A percentile compares a stretch with the other conserved stretches of the same genome.
Conservation (phyloP, 2,113 vertebrate species). For the Apteryx mantelli region DNA sequence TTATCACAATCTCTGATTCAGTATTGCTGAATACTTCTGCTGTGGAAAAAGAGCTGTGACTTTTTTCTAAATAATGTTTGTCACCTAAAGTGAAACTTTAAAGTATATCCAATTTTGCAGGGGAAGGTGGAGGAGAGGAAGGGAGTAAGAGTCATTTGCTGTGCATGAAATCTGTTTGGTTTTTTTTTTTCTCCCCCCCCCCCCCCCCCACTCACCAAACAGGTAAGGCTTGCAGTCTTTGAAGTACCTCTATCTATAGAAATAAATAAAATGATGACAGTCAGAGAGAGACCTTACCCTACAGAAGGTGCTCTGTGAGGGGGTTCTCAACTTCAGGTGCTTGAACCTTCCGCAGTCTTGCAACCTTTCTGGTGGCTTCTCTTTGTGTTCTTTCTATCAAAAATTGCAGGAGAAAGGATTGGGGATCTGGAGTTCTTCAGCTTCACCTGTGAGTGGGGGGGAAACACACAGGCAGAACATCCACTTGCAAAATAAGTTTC, state of each 20-base stretch:
- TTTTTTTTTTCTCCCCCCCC: too few relatives aligned
- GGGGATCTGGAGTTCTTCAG: not conserved
- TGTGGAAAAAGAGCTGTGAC: not conserved
- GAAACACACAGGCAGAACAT: not conserved
- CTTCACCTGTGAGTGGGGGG: not conserved
- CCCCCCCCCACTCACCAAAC: not conserved
- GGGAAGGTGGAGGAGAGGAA: not conserved
- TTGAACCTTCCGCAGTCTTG: not conserved
- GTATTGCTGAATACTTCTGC: not conserved
- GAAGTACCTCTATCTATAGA: not conserved
- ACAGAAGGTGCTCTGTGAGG: not conserved
- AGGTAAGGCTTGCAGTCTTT: not conserved
- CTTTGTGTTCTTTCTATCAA: not conserved
- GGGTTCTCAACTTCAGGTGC: not conserved
- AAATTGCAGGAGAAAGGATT: not conserved
- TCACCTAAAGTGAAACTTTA: not conserved
- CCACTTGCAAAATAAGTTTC: not conserved
- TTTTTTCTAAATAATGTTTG: not conserved
- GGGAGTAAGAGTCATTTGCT: not conserved
- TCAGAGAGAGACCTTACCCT: not conserved
- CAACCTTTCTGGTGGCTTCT: not conserved
- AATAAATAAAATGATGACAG: not conserved
- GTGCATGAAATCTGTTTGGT: not conserved
- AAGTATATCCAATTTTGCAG: not conserved
- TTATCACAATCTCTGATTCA: conserved; percentile 6